These are phyloP conservation scores for Heliothis virescens DNA, from an alignment of 1,140 invertebrate genomes.

Conservation along the genomic window DNA sequence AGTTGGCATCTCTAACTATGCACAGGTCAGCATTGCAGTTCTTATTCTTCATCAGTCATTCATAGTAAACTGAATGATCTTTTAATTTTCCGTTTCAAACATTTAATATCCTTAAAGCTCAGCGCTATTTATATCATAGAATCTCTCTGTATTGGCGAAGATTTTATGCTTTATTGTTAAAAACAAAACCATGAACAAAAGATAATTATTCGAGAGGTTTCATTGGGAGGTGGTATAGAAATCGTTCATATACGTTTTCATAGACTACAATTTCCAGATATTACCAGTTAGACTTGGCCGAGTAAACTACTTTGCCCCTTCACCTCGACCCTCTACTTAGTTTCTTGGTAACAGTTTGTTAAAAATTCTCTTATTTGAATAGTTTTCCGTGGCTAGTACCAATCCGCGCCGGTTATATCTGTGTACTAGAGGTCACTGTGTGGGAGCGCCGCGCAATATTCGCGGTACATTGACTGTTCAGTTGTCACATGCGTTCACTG, in stretches of 20 bases:
- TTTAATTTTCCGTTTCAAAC: neutral
- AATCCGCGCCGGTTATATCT: conserved; percentile 14
- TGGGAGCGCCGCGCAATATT: neutral
- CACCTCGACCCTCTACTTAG: neutral
- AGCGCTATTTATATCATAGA: too few species aligned
- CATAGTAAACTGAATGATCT: neutral
- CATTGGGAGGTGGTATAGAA: too few species aligned
- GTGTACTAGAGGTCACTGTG: neutral
- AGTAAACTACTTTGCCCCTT: too few species aligned
- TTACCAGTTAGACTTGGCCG: too few species aligned
- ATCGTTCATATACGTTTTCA: too few species aligned
- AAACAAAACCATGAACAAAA: too few species aligned
- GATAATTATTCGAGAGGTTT: too few species aligned
- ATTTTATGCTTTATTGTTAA: too few species aligned
- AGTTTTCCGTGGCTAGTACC: neutral
- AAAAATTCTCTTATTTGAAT: neutral
- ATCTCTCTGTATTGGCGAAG: too few species aligned
- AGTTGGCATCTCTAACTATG: conserved; percentile 96
- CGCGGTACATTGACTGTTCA: neutral
- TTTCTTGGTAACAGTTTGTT: neutral
- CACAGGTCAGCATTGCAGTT: conserved; percentile 87
- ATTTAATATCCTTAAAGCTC: too few species aligned
- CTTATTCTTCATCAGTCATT: neutral
- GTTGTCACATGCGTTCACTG: neutral
- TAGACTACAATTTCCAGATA: too few species aligned